A percentile compares a stretch with the other conserved stretches of the same genome.
Conservation (phyloP, 2,888 invertebrate species). For the Oscheius myriophilus region DNA sequence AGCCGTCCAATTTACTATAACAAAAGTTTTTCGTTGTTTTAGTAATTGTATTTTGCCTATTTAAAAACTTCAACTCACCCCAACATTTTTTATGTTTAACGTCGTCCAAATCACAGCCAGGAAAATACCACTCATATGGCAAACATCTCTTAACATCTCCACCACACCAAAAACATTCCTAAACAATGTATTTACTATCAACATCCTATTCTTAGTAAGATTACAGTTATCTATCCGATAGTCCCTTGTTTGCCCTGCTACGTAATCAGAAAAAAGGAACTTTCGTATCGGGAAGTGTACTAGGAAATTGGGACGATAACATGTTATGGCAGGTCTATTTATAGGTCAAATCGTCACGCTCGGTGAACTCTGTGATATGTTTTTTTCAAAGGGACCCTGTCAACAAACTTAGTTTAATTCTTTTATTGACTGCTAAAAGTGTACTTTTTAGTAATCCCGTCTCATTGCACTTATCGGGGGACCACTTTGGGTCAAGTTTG, state of each 20-base stretch:
- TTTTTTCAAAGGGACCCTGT: background rate
- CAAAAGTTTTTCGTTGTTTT: too few relatives aligned
- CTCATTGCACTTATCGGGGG: too few relatives aligned
- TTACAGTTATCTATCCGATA: background rate
- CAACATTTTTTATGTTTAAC: slow-evolving; percentile 56
- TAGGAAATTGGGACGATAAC: background rate
- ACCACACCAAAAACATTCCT: slow-evolving; percentile 60
- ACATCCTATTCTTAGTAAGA: background rate
- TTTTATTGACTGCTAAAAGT: too few relatives aligned
- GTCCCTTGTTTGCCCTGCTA: background rate
- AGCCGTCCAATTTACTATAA: slow-evolving; percentile 55
- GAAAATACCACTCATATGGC: slow-evolving; percentile 57
- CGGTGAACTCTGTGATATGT: too few relatives aligned
- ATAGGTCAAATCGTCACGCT: too few relatives aligned
- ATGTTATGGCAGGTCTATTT: too few relatives aligned
- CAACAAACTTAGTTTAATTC: slow-evolving; percentile 1
- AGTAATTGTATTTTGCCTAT: too few relatives aligned
- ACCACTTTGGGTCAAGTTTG: too few relatives aligned
- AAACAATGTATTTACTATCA: background rate
- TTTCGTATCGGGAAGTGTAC: background rate
- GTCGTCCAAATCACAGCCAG: slow-evolving; percentile 51
- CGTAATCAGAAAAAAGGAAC: background rate
- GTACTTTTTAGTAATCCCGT: too few relatives aligned
- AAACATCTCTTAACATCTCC: slow-evolving; percentile 49
- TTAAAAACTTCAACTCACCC: slow-evolving; percentile 32